A percentile compares a stretch with the other conserved stretches of the same genome.
phyloP scores from a whole-genome alignment of 2,888 invertebrate species.

The Bibio marci region DNA sequence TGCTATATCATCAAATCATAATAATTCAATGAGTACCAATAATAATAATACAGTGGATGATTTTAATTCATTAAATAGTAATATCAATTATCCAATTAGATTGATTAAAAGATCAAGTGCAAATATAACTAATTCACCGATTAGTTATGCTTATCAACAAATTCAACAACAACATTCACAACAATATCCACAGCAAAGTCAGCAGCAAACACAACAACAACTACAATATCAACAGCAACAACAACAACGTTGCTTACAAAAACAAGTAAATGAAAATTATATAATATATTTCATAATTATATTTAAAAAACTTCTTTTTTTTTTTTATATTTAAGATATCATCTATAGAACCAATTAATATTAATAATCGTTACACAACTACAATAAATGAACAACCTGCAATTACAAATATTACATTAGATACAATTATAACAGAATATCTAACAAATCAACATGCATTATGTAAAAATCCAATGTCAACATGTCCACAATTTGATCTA shows the following conservation, averaged over 20 bases:
- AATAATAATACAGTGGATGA: too few relatives aligned
- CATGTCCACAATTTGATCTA: slow-evolving; percentile 91
- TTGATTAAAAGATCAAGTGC: too few relatives aligned
- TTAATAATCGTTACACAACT: slow-evolving; percentile 20
- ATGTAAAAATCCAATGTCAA: slow-evolving; percentile 94
- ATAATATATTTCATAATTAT: too few relatives aligned
- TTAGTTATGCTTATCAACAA: too few relatives aligned
- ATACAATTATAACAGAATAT: slow-evolving; percentile 91
- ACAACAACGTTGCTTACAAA: slow-evolving; percentile 28
- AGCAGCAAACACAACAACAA: slow-evolving; percentile 7
- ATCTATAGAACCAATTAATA: slow-evolving; percentile 16
- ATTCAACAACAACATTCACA: slow-evolving; percentile 9
- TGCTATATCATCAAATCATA: too few relatives aligned
- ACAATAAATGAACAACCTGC: slow-evolving; percentile 28
- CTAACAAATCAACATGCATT: slow-evolving; percentile 94
- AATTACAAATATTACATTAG: slow-evolving; percentile 45
- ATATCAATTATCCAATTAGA: too few relatives aligned
- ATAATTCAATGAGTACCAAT: too few relatives aligned
- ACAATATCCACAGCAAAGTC: slow-evolving; percentile 8
- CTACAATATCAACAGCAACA: slow-evolving; percentile 11
- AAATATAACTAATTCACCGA: too few relatives aligned
- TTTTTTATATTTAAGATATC: slow-evolving; percentile 14
- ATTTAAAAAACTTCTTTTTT: too few relatives aligned
- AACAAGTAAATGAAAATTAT: slow-evolving; percentile 32
- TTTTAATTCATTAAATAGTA: too few relatives aligned